phyloP scores from a whole-genome alignment of 2,888 invertebrate genomes.

The Conistra vaccinii region DNA sequence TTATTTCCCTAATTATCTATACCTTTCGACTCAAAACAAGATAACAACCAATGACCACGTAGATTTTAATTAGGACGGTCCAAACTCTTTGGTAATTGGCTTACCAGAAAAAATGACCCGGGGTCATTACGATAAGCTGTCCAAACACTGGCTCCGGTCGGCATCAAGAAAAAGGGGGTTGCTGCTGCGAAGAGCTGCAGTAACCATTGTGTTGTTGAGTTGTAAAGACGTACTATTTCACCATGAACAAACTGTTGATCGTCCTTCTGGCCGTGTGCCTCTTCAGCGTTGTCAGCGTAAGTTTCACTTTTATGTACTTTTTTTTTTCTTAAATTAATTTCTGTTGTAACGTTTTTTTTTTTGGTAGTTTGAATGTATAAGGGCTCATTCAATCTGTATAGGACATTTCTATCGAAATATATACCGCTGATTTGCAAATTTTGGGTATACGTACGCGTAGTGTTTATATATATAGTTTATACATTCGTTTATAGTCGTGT shows the following conservation, averaged over 20 bases:
- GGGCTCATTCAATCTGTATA: background rate
- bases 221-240: slow-evolving; percentile 69
- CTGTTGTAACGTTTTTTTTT: background rate
- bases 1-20: background rate
- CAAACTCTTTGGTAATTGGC: background rate
- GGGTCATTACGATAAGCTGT: slow-evolving; percentile 44
- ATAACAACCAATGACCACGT: background rate
- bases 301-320: slow-evolving; percentile 57
- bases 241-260: slow-evolving; percentile 82
- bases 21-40: background rate
- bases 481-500: background rate
- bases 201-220: slow-evolving; percentile 64
- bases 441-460: background rate
- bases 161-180: slow-evolving; percentile 69
- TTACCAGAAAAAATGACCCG: slow-evolving; percentile 10
- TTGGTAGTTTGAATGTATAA: background rate
- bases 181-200: slow-evolving; percentile 63
- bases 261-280: slow-evolving; percentile 83
- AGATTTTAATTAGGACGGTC: background rate
- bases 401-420: background rate
- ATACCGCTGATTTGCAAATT: background rate
- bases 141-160: slow-evolving; percentile 40
- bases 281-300: slow-evolving; percentile 80
- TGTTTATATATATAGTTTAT: too few species aligned
- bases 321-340: background rate